Conservation (phyloP, 2,113 vertebrate genomes). For the Epinephelus fuscoguttatus region DNA sequence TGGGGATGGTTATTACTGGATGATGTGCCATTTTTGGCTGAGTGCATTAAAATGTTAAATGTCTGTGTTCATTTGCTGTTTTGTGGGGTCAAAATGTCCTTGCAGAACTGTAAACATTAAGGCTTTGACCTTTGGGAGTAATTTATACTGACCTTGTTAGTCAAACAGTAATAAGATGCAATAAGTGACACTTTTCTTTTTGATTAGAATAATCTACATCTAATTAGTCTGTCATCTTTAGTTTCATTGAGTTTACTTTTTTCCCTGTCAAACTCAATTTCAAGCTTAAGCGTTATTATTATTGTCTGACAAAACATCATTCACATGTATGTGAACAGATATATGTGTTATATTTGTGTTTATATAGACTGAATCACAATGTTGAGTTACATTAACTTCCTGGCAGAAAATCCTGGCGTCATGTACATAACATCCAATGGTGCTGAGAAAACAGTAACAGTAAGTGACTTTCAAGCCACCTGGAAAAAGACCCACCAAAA, state of each 20-base stretch:
- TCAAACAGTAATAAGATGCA: conserved; percentile 18
- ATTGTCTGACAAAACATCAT: background rate
- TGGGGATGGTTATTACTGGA: background rate
- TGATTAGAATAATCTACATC: background rate
- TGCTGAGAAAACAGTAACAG: too few species aligned
- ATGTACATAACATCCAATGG: too few species aligned
- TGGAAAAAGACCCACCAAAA: too few species aligned
- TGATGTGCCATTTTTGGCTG: background rate
- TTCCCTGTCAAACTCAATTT: background rate
- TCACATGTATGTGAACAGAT: background rate
- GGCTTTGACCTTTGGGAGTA: conserved; percentile 16
- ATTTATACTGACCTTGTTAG: conserved; percentile 8
- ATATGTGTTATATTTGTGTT: background rate
- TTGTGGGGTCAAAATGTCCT: background rate
- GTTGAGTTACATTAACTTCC: too few species aligned
- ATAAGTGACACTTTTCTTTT: conserved; percentile 1
- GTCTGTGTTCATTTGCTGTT: conserved; percentile 1
- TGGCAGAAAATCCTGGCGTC: too few species aligned
- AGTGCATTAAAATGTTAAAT: background rate
- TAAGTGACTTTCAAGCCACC: too few species aligned
- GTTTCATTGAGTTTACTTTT: background rate
- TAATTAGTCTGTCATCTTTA: background rate
- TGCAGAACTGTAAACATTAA: background rate
- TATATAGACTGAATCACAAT: too few species aligned
- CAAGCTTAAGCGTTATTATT: background rate